Conservation (phyloP, 1,140 invertebrate species). For the Paraescarpia echinospica region DNA sequence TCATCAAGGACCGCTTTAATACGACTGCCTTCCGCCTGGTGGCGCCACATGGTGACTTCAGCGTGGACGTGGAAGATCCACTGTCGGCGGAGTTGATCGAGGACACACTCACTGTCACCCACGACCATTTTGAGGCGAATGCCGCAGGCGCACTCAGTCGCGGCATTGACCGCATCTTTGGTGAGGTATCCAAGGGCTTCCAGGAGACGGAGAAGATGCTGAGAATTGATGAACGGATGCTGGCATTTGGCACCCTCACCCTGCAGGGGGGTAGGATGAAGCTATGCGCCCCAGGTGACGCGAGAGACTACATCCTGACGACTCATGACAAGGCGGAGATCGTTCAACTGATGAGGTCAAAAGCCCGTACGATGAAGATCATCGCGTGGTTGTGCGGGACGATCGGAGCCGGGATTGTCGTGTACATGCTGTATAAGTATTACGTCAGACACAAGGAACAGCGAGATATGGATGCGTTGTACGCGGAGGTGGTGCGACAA, state of each 20-base stretch:
- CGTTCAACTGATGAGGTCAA: conserved; percentile 40
- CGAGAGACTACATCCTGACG: conserved; percentile 50
- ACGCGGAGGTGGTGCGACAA: conserved; percentile 31
- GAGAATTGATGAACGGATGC: conserved; percentile 44
- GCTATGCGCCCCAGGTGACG: conserved; percentile 42
- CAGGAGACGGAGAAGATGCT: conserved; percentile 57
- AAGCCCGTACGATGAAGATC: conserved; percentile 43
- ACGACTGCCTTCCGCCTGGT: conserved; percentile 42
- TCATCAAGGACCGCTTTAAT: conserved; percentile 39
- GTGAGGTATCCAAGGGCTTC: conserved; percentile 50
- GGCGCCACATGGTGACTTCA: not conserved
- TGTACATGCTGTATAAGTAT: conserved; percentile 39
- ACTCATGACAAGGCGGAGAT: conserved; percentile 44
- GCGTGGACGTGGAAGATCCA: conserved; percentile 41
- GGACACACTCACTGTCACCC: conserved; percentile 42
- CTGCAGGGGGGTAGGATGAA: conserved; percentile 45
- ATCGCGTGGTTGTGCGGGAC: conserved; percentile 39
- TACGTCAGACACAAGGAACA: conserved; percentile 32
- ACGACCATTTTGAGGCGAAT: conserved; percentile 42
- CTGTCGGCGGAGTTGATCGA: conserved; percentile 39
- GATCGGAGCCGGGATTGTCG: conserved; percentile 38
- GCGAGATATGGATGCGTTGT: conserved; percentile 27
- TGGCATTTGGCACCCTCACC: conserved; percentile 53
- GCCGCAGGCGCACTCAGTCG: conserved; percentile 33
- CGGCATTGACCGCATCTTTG: conserved; percentile 46